phyloP scores from a whole-genome alignment of 2,113 vertebrate species.

The Cebus imitator region DNA sequence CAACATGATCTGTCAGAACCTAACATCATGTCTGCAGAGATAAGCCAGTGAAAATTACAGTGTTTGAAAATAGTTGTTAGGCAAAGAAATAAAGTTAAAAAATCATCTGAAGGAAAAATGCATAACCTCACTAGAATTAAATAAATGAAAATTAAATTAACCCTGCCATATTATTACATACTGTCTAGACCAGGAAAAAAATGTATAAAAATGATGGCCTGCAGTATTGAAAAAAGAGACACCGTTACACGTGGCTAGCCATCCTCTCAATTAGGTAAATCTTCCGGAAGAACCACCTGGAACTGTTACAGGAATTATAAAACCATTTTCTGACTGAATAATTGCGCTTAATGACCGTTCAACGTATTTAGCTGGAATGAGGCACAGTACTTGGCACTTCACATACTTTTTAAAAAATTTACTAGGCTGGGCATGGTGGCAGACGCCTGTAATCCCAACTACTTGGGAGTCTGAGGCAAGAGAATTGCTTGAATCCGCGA shows the following conservation, averaged over 20 bases:
- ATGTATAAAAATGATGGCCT: not conserved
- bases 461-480: too few species aligned
- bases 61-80: constrained; percentile 59
- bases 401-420: too few species aligned
- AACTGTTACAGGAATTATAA: not conserved
- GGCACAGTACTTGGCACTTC: not conserved
- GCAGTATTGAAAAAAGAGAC: not conserved
- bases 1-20: not conserved
- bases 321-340: not conserved
- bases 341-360: not conserved
- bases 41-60: constrained; percentile 42
- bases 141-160: constrained; percentile 57
- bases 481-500: too few species aligned
- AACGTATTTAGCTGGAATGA: not conserved
- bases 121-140: constrained; percentile 47
- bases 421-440: too few species aligned
- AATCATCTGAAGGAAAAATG: constrained; percentile 45
- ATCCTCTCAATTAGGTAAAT: constrained; percentile 31
- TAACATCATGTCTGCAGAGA: constrained; percentile 27
- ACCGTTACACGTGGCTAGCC: not conserved
- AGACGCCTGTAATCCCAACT: too few species aligned
- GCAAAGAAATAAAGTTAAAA: constrained; percentile 52
- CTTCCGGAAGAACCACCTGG: not conserved
- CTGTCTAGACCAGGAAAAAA: constrained; percentile 58
- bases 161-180: constrained; percentile 39